Conservation (phyloP, 2,888 invertebrate genomes). For the Sepiola atlantica region DNA sequence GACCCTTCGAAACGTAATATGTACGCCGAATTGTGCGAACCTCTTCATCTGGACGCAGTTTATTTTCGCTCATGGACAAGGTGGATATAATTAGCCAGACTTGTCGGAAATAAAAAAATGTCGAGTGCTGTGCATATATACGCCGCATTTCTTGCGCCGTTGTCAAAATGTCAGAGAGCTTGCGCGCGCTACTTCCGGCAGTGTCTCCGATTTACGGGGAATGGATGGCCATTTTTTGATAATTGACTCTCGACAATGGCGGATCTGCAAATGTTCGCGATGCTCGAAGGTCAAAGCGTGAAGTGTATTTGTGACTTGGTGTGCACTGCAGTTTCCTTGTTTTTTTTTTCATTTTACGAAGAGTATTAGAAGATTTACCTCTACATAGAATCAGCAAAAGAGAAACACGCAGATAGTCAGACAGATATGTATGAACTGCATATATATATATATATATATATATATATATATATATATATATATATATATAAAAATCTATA, state of each 20-base stretch:
- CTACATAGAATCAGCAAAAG: neutral
- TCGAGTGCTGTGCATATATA: neutral
- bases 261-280: neutral
- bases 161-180: neutral
- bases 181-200: neutral
- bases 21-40: no score
- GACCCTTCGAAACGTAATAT: no score
- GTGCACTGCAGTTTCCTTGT: neutral
- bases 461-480: no score
- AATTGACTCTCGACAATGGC: neutral
- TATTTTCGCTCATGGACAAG: neutral
- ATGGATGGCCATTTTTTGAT: neutral
- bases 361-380: neutral
- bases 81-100: neutral
- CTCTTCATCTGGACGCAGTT: neutral
- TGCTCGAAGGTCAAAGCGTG: neutral
- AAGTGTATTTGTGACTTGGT: neutral
- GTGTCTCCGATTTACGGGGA: neutral
- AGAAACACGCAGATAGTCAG: neutral
- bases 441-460: no score
- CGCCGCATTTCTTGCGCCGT: neutral
- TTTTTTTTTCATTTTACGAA: neutral
- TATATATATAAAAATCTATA: no score
- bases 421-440: no score
- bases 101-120: neutral